A percentile compares a stretch with the other conserved stretches of the same genome.
Evolutionary conservation across 37 sponge, comb jelly and placozoan species (phyloP).

Genomic region (Geodia barretti): DNA sequence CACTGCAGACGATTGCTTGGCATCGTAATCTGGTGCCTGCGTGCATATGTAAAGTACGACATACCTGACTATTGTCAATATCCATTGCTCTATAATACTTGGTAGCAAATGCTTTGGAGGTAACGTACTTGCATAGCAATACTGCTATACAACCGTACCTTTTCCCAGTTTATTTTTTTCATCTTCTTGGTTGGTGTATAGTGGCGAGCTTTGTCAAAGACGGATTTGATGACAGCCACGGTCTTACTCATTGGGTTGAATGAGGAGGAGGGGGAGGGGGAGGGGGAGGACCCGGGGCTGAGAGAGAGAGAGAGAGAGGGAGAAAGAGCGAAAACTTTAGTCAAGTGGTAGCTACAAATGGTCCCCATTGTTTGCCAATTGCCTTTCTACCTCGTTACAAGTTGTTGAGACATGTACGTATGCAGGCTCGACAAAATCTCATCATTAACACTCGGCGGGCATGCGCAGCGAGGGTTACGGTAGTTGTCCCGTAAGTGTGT

Average conservation of each 20-base stretch:
- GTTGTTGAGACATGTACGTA: too few relatives aligned
- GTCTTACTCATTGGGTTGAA: background rate
- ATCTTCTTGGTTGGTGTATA: constrained; percentile 41
- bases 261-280: constrained; percentile 44
- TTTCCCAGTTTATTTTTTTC: constrained; percentile 77
- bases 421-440: too few relatives aligned
- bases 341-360: constrained; percentile 16
- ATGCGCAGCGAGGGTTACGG: too few relatives aligned
- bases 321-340: constrained; percentile 30
- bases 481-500: too few relatives aligned
- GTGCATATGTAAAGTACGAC: background rate
- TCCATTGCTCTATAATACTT: background rate
- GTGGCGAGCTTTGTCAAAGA: constrained; percentile 20
- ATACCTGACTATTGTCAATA: background rate
- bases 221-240: background rate
- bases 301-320: constrained; percentile 59
- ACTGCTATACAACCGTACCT: too few relatives aligned
- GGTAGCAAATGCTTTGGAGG: background rate
- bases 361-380: too few relatives aligned
- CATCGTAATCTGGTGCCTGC: background rate
- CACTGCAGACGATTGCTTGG: constrained; percentile 11
- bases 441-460: too few relatives aligned
- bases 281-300: constrained; percentile 23
- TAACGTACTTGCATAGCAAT: constrained; percentile 6
- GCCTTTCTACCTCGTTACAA: too few relatives aligned